Conservation (phyloP, 2,888 invertebrate species). For the Drosophila niveifrons region DNA sequence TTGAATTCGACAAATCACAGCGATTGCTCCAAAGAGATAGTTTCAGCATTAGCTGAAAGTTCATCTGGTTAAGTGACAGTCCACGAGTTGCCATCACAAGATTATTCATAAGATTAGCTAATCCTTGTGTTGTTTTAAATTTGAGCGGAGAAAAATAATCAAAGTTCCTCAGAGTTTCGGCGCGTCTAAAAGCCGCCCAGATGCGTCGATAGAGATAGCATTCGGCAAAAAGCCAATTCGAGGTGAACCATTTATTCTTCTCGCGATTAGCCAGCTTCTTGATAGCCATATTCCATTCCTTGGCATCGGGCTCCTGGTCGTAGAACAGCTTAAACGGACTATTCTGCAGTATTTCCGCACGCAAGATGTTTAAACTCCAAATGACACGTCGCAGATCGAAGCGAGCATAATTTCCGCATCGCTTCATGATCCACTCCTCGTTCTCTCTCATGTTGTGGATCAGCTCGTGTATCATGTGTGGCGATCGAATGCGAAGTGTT, state of each 20-base stretch:
- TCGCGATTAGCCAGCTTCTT: constrained; percentile 81
- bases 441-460: constrained; percentile 91
- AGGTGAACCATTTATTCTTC: constrained; percentile 88
- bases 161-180: constrained; percentile 87
- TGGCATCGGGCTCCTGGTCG: constrained; percentile 71
- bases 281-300: constrained; percentile 86
- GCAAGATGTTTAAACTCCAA: constrained; percentile 91
- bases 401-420: constrained; percentile 87
- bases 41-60: constrained; percentile 76
- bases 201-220: constrained; percentile 94
- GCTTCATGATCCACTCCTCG: constrained; percentile 87
- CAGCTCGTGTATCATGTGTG: constrained; percentile 93
- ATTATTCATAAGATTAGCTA: constrained; percentile 52
- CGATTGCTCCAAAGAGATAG: constrained; percentile 97
- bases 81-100: constrained; percentile 35
- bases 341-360: constrained; percentile 95
- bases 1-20: constrained; percentile 94
- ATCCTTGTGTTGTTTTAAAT: constrained; percentile 86
- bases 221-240: constrained; percentile 95
- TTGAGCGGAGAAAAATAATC: constrained; percentile 94
- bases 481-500: constrained; percentile 93
- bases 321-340: constrained; percentile 89
- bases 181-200: constrained; percentile 88
- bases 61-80: constrained; percentile 15
- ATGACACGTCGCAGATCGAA: constrained; percentile 91